These are phyloP conservation scores for Riparia riparia DNA, from an alignment of 2,113 vertebrate genomes.

Conservation along the genomic window DNA sequence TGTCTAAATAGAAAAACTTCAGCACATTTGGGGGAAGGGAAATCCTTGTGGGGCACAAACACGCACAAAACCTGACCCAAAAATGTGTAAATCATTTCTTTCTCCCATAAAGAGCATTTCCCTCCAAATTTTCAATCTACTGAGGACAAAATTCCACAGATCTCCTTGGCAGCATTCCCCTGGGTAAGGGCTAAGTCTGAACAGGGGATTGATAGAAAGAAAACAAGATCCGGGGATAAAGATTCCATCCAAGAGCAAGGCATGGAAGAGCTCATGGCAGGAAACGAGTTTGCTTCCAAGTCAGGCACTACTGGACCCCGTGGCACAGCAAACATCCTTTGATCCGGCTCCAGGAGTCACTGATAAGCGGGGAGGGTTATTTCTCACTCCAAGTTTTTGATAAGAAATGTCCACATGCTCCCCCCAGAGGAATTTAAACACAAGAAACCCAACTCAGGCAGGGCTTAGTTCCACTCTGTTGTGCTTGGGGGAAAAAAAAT, in stretches of 20 bases:
- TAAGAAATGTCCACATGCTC: constrained; percentile 30
- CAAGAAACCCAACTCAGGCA: not conserved
- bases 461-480: not conserved
- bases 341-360: not conserved
- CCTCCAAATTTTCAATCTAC: not conserved
- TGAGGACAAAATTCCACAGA: not conserved
- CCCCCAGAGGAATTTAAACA: constrained; percentile 35
- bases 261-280: not conserved
- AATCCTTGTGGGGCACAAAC: not conserved
- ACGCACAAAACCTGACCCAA: not conserved
- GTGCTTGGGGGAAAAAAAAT: not conserved
- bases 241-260: not conserved
- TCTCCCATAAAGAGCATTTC: not conserved
- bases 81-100: not conserved
- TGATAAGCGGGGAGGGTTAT: not conserved
- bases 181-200: not conserved
- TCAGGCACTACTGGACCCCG: not conserved
- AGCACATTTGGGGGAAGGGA: not conserved
- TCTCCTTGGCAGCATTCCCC: not conserved
- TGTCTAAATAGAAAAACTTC: not conserved
- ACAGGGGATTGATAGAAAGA: not conserved
- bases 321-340: not conserved
- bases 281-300: not conserved
- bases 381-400: not conserved
- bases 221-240: not conserved